A percentile compares a stretch with the other conserved stretches of the same genome.
Conservation (phyloP, 2,113 vertebrate genomes). For the Capreolus pygargus region DNA sequence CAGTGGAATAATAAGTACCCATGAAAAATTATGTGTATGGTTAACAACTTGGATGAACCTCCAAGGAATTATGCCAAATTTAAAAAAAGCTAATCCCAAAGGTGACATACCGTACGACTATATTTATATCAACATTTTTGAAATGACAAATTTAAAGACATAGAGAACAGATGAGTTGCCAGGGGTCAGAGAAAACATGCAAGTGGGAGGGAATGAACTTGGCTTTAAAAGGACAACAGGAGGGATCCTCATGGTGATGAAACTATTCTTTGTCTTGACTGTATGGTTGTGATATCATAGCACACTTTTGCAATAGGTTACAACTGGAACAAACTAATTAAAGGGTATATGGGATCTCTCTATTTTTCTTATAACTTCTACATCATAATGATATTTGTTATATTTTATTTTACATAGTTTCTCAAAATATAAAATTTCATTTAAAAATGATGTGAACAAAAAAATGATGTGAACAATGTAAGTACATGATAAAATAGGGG, state of each 20-base stretch:
- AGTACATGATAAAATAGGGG: not conserved
- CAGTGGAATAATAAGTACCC: not conserved
- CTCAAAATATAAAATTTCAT: slow-evolving; percentile 33
- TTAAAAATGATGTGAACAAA: not conserved
- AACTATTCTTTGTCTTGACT: not conserved
- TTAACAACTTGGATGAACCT: not conserved
- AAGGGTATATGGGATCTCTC: not conserved
- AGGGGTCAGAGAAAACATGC: not conserved
- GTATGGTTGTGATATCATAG: not conserved
- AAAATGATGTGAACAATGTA: not conserved
- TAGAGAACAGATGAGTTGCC: not conserved
- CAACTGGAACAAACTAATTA: not conserved
- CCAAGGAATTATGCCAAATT: not conserved
- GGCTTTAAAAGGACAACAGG: not conserved
- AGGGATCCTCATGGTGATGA: not conserved
- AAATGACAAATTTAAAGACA: not conserved
- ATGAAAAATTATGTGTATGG: not conserved
- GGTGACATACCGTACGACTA: not conserved
- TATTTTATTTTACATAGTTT: not conserved
- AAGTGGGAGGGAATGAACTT: not conserved
- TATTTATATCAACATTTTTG: not conserved
- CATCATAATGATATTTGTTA: not conserved
- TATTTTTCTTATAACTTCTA: not conserved
- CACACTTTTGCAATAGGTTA: not conserved
- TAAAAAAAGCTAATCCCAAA: not conserved